A percentile compares a stretch with the other conserved stretches of the same genome.
These are phyloP conservation scores for Peromyscus attwateri DNA, from an alignment of 2,797 vertebrate species.

Conservation along the genomic window DNA sequence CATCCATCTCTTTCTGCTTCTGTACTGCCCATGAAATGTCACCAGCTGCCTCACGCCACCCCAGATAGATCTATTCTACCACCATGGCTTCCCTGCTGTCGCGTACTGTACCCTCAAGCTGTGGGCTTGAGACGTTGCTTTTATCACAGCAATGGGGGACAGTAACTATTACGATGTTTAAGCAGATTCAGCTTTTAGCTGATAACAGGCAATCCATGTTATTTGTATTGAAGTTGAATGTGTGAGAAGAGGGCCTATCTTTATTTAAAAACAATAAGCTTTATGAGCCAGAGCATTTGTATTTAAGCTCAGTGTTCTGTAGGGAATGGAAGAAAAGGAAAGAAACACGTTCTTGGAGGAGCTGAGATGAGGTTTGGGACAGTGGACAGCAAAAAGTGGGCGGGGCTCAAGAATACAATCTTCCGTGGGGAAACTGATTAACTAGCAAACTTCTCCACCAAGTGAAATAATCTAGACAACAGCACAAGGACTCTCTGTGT, in stretches of 20 bases:
- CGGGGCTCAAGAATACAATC: not conserved
- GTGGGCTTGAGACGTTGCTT: not conserved
- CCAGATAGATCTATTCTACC: not conserved
- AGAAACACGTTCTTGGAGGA: not conserved
- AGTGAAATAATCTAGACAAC: not conserved
- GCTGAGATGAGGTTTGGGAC: not conserved
- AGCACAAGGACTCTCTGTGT: not conserved
- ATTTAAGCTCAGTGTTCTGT: not conserved
- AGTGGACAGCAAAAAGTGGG: not conserved
- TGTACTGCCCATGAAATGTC: too few relatives aligned
- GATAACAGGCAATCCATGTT: not conserved
- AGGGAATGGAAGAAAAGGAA: not conserved
- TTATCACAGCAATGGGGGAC: not conserved
- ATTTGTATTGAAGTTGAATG: constrained; percentile 30
- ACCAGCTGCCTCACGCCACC: not conserved
- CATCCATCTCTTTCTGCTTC: not conserved
- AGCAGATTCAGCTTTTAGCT: not conserved
- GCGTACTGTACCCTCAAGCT: too few relatives aligned
- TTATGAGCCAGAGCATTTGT: not conserved
- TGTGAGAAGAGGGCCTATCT: not conserved
- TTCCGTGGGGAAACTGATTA: not conserved
- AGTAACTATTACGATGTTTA: not conserved
- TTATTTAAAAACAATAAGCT: constrained; percentile 51
- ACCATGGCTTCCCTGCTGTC: too few relatives aligned
- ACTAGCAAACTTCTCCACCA: not conserved